These are phyloP conservation scores for Engraulis encrasicolus DNA, from an alignment of 2,113 vertebrate species.

Conservation along the genomic window DNA sequence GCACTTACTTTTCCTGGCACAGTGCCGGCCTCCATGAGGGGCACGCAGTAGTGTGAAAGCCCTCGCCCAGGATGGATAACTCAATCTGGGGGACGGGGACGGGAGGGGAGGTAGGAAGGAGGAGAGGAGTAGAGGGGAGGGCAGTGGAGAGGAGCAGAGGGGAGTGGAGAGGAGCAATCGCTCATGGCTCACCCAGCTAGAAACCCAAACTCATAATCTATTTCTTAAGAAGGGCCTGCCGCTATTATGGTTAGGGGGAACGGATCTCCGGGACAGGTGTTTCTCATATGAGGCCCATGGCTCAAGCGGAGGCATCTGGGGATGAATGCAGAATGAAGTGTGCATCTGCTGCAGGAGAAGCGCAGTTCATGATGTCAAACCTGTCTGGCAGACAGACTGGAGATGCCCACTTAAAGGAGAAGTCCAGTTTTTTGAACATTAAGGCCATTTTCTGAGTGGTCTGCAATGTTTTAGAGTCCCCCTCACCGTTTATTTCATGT, in stretches of 20 bases:
- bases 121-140: too few relatives aligned
- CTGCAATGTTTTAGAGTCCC: too few relatives aligned
- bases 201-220: slow-evolving; percentile 1
- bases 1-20: slow-evolving; percentile 24
- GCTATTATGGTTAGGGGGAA: not conserved
- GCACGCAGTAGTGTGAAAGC: not conserved
- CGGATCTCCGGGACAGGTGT: not conserved
- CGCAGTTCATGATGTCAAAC: not conserved
- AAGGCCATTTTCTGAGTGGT: too few relatives aligned
- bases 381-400: not conserved
- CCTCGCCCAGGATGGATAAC: slow-evolving; percentile 14
- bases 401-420: too few relatives aligned
- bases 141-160: too few relatives aligned
- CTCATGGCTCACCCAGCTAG: slow-evolving; percentile 14
- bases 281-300: not conserved
- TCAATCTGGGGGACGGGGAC: too few relatives aligned
- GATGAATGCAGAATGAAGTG: not conserved
- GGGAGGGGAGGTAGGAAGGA: too few relatives aligned
- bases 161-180: not conserved
- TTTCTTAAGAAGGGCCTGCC: slow-evolving; percentile 14
- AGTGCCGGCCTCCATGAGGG: not conserved
- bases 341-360: not conserved
- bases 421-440: too few relatives aligned
- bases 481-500: too few relatives aligned
- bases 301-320: not conserved